phyloP scores from a whole-genome alignment of 2,797 vertebrate species.

The Gobio occitaniae region DNA sequence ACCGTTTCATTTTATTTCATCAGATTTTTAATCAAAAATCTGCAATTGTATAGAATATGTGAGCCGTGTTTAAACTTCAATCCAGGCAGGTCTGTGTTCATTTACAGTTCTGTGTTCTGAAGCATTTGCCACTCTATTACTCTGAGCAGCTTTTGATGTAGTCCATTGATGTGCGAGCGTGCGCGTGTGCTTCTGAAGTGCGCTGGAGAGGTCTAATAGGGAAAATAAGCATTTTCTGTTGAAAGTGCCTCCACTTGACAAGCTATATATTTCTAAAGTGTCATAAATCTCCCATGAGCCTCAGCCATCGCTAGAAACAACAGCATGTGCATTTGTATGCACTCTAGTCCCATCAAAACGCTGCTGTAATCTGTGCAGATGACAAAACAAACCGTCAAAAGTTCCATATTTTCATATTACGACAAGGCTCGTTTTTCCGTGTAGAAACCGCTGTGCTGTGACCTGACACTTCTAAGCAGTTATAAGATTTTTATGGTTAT shows the following conservation, averaged over 20 bases:
- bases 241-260: slow-evolving; percentile 61
- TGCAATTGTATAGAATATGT: slow-evolving; percentile 5
- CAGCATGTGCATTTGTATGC: slow-evolving; percentile 25
- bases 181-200: slow-evolving; percentile 32
- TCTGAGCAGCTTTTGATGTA: slow-evolving; percentile 47
- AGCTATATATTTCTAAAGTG: slow-evolving; percentile 60
- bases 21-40: slow-evolving; percentile 31
- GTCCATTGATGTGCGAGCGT: slow-evolving; percentile 37
- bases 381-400: slow-evolving; percentile 26
- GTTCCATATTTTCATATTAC: background rate
- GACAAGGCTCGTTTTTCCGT: background rate
- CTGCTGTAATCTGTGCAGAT: slow-evolving; percentile 5
- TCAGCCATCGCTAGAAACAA: slow-evolving; percentile 32
- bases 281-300: slow-evolving; percentile 60
- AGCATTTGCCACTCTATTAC: slow-evolving; percentile 46
- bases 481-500: slow-evolving; percentile 7
- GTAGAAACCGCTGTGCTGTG: background rate
- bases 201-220: slow-evolving; percentile 47
- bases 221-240: slow-evolving; percentile 65
- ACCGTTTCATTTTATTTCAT: background rate
- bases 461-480: background rate
- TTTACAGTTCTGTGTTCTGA: slow-evolving; percentile 28
- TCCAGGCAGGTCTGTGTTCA: slow-evolving; percentile 34
- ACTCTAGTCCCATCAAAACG: background rate
- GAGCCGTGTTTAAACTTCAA: slow-evolving; percentile 24